Evolutionary conservation across 2,113 vertebrate species (phyloP).

Genomic region (Halcyon senegalensis): DNA sequence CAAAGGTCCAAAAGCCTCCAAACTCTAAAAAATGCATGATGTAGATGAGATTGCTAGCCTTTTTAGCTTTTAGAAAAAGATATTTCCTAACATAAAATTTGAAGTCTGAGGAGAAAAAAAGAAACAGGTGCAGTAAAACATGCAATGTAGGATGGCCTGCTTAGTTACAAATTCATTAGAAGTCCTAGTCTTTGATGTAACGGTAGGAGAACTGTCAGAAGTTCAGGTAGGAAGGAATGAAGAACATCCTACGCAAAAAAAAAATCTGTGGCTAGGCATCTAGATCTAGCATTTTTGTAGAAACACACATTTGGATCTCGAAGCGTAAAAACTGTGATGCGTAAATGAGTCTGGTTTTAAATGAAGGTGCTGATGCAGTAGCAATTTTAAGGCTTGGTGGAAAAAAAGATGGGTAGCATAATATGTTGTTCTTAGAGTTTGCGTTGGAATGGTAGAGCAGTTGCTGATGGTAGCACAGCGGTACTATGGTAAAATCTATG

Average conservation of each 20-base stretch:
- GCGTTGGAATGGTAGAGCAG: neutral
- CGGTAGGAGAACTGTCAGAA: neutral
- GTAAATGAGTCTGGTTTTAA: conserved; percentile 25
- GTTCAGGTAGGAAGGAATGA: conserved; percentile 48
- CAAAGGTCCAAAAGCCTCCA: neutral
- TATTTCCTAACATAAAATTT: neutral
- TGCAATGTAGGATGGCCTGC: neutral
- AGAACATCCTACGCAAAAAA: conserved; percentile 31
- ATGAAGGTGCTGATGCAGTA: conserved; percentile 43
- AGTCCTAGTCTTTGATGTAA: neutral
- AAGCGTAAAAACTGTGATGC: conserved; percentile 10
- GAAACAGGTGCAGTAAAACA: neutral
- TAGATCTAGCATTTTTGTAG: neutral
- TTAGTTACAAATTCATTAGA: neutral
- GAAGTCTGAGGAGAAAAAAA: neutral
- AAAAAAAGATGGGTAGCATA: neutral
- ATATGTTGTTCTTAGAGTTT: neutral
- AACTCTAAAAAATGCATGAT: neutral
- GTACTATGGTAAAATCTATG: neutral
- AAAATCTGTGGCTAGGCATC: conserved; percentile 14
- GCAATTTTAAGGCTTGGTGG: conserved; percentile 12
- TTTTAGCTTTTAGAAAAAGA: neutral
- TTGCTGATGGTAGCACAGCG: neutral
- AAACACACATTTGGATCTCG: neutral
- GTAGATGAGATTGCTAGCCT: neutral